These are phyloP conservation scores for Patagioenas fasciata DNA, from an alignment of 2,113 vertebrate species.

Conservation along the genomic window DNA sequence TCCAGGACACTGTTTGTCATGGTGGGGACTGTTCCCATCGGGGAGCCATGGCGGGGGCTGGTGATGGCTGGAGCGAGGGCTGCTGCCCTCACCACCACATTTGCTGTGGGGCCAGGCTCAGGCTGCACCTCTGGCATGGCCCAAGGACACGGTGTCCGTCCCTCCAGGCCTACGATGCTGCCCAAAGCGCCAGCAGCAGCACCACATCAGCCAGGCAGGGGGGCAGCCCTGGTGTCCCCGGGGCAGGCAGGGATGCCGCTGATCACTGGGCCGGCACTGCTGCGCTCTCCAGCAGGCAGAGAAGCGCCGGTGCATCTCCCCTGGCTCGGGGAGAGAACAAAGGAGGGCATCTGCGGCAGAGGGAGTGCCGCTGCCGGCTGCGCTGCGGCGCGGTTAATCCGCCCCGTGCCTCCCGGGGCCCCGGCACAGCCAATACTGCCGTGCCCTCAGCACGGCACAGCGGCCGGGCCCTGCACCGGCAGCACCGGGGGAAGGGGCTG, in stretches of 20 bases:
- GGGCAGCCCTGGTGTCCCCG: not conserved
- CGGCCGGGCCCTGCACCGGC: not conserved
- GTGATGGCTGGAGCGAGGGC: accelerated
- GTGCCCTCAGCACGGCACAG: not conserved
- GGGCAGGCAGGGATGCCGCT: not conserved
- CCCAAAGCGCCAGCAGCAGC: not conserved
- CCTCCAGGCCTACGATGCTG: not conserved
- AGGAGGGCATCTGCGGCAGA: slow-evolving; percentile 53
- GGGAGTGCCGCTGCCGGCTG: slow-evolving; percentile 48
- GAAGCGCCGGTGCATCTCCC: not conserved
- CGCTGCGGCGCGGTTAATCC: slow-evolving; percentile 29
- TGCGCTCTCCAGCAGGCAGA: accelerated
- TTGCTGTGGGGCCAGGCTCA: not conserved
- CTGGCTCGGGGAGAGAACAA: slow-evolving; percentile 50
- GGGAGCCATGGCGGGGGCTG: accelerated
- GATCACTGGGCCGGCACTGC: not conserved
- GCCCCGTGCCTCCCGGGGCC: not conserved
- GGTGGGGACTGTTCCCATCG: accelerated
- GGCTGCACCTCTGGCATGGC: not conserved
- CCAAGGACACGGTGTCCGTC: not conserved
- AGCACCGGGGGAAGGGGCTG: not conserved
- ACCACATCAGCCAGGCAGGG: not conserved
- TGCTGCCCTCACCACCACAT: accelerated
- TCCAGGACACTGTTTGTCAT: not conserved
- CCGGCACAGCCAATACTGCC: not conserved